Evolutionary conservation across 2,113 vertebrate species (phyloP), one percentile per base, ranked within the genome.

Genomic region (Hippoglossus stenolepis): DNA sequence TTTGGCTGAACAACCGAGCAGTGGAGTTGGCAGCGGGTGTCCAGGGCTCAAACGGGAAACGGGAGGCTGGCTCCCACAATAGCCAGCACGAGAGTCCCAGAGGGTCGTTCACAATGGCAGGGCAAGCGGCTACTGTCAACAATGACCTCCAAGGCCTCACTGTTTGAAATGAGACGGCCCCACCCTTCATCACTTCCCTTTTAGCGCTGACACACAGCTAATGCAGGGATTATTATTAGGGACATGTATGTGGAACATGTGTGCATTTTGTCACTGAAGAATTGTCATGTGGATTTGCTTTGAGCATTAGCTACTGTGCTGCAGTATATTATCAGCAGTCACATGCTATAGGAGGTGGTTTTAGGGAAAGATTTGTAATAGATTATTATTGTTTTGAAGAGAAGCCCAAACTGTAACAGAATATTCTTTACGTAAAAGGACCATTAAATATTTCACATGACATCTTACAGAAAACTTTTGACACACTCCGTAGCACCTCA

Each of bases 31-130:
- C 91, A 91, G 56, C 11, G 82, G 84, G 80, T 86, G 86, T 84
- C 75, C 65, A 28, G 56, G 87, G 74, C 70, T 87, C 86, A 86
- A 90, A 87, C 62, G 62, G 92, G 91, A 94, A 94, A 90, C 86
- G 63, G 90, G 90, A 91, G 90, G 82, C 82, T 71, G 76, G 80
- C 75, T 91, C 87, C 85, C 75, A 93, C 90, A 93, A 93, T 91
- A 90, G 90, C 80, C 47, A 3, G 23, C 17, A 47, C 51, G 57
- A 67, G 85, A 83, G 73, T 92, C 92, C 83, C 87, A 63, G 64
- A 81, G 87, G 90, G 78, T 75, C 43, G 11, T 83, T 89, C 63
- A 92, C 91, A 93, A 93, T 89, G 89, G 89, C 88, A 87, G 81
- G 85, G 80, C 82, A 62, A 90, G 71, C 53, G 85, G 84, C 86